These are phyloP conservation scores for Cherax quadricarinatus DNA, from an alignment of 1,140 invertebrate species.

Conservation along the genomic window DNA sequence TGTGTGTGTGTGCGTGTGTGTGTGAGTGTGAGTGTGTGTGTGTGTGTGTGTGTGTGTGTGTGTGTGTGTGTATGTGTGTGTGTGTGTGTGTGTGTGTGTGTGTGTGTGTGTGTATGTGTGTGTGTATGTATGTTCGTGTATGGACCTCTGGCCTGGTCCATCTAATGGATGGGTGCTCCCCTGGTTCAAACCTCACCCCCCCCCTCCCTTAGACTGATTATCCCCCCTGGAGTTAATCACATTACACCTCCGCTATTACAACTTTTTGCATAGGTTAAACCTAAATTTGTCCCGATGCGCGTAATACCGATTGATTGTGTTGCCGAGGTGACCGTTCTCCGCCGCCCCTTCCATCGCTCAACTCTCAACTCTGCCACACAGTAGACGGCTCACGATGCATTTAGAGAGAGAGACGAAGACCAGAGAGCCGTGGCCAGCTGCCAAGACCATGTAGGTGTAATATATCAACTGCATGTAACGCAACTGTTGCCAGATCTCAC, in stretches of 20 bases:
- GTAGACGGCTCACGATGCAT: slow-evolving; percentile 15
- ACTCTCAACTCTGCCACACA: neutral
- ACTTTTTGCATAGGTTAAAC: slow-evolving; percentile 60
- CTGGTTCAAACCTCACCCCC: no score
- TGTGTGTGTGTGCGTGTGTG: no score
- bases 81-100: no score
- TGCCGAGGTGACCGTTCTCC: neutral
- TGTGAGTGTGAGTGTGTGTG: no score
- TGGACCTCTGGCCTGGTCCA: neutral
- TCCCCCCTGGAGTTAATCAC: slow-evolving; percentile 45
- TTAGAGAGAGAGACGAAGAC: slow-evolving; percentile 3
- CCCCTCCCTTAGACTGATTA: neutral
- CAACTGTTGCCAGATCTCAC: slow-evolving; percentile 49
- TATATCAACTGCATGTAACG: slow-evolving; percentile 58
- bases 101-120: no score
- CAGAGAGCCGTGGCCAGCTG: slow-evolving; percentile 32
- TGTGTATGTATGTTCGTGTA: no score
- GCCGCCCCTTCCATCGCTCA: slow-evolving; percentile 7
- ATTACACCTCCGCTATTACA: slow-evolving; percentile 49
- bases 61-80: no score
- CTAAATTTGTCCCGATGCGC: slow-evolving; percentile 53
- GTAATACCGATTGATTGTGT: slow-evolving; percentile 59
- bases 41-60: no score
- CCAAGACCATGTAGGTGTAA: slow-evolving; percentile 56
- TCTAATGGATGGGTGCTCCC: neutral